Evolutionary conservation across 2,888 invertebrate species (phyloP).

Genomic region (Sipha maydis): DNA sequence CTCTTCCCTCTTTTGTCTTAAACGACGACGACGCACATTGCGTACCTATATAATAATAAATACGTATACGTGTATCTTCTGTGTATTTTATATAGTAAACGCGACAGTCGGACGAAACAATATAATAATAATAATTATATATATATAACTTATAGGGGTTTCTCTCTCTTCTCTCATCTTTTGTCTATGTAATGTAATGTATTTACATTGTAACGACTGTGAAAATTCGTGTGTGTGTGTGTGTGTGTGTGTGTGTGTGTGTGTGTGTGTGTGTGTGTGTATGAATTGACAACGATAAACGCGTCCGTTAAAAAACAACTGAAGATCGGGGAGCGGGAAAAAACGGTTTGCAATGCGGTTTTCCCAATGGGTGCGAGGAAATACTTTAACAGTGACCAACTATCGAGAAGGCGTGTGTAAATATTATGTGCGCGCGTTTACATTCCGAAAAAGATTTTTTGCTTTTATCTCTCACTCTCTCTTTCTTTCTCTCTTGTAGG

Average conservation of each 20-base stretch:
- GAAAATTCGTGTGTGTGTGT: background rate
- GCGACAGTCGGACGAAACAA: constrained; percentile 29
- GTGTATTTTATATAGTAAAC: background rate
- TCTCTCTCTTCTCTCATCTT: background rate
- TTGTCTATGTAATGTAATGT: background rate
- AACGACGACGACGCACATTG: constrained; percentile 5
- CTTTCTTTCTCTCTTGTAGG: background rate
- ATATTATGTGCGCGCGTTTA: background rate
- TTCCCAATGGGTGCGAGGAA: background rate
- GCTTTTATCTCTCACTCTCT: background rate
- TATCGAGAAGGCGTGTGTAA: constrained; percentile 8
- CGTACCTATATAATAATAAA: background rate
- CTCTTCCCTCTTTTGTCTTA: constrained; percentile 55
- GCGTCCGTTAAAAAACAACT: constrained; percentile 40
- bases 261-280: background rate
- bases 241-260: constrained; percentile 4
- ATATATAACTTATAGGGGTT: constrained; percentile 5
- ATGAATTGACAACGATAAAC: background rate
- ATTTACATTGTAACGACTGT: background rate
- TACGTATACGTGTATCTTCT: background rate
- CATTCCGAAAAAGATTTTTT: background rate
- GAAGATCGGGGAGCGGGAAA: background rate
- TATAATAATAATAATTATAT: background rate
- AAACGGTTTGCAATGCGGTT: background rate
- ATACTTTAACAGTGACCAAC: background rate